Evolutionary conservation across 2,888 invertebrate species (phyloP), one percentile per base, ranked within the genome.

Genomic region (Toxonevra muliebris): DNA sequence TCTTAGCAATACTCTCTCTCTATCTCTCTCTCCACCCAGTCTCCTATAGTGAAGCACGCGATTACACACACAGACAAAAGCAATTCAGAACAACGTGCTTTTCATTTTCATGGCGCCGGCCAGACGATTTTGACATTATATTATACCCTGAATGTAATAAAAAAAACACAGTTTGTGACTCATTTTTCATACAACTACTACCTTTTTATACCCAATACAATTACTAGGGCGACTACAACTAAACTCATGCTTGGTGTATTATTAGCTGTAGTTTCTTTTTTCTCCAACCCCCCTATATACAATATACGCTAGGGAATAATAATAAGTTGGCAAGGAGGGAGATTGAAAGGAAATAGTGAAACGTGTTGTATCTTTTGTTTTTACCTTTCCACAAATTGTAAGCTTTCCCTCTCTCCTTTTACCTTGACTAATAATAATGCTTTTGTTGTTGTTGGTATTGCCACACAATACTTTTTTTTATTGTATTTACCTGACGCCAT

Each of bases 41-140:
- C 30, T 30, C 30, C 30, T 7, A 30, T 30, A 30, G 30, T n/a
- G n/a, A n/a, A n/a, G 7, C 30, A 30, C 30, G 3, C 30, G 30
- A 30, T 30, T 30, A 30, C 30, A 30, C 30, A 30, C 30, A 30
- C 30, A 41, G 8, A 57, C 52, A 40, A 52, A 9, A 40, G 42
- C 30, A 45, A 40, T 17, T 50, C 15, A 57, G 54, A 48, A 45
- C 62, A 41, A 10, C 62, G 57, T 41, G 30, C 48, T 59, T 59
- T 60, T 75, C 72, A 74, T 76, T 76, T 76, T 73, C 72, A 66
- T 73, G 79, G 79, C 80, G 79, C 76, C 79, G 76, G 63, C 76
- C 77, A 78, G 79, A 80, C 79, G 79, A 70, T 74, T 78, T 75
- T 75, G 74, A 75, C 76, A 75, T 80, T 80, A 64, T 65, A 17